phyloP scores from a whole-genome alignment of 2,888 invertebrate species.

The Caenorhabditis auriculariae region DNA sequence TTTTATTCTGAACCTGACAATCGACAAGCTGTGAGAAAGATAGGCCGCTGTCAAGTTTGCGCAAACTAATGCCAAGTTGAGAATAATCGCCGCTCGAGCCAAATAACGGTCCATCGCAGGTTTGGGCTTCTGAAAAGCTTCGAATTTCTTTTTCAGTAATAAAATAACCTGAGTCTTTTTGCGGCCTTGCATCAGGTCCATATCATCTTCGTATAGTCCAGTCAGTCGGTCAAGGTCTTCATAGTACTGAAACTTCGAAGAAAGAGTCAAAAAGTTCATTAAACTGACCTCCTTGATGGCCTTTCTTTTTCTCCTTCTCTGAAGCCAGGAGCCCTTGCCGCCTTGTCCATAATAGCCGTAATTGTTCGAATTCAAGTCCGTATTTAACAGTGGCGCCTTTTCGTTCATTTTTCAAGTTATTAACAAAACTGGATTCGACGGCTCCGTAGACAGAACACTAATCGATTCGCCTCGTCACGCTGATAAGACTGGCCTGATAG shows the following conservation, averaged over 20 bases:
- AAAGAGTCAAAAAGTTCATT: no score
- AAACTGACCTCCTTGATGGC: conserved; percentile 14
- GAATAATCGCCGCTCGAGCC: conserved; percentile 42
- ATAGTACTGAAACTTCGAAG: conserved; percentile 30
- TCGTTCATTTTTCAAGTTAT: no score
- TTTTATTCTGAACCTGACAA: conserved; percentile 67
- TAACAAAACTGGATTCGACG: no score
- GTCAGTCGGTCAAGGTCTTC: conserved; percentile 26
- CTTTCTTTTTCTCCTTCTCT: conserved; percentile 15
- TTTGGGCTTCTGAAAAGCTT: conserved; percentile 15
- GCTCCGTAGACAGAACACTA: no score
- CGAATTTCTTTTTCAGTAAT: background rate
- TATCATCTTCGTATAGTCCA: conserved; percentile 35
- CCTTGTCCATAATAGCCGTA: no score
- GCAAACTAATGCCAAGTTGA: conserved; percentile 54
- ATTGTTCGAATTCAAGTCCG: no score
- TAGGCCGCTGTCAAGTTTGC: conserved; percentile 64
- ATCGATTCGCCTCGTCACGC: no score
- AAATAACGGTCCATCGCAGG: conserved; percentile 40
- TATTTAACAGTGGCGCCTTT: no score
- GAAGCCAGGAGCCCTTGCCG: conserved; percentile 18
- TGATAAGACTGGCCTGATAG: no score
- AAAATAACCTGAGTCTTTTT: conserved; percentile 20
- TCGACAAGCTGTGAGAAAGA: conserved; percentile 67
- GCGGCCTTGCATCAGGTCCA: conserved; percentile 23